Conservation (phyloP, 2,888 invertebrate genomes). For the Merodon equestris region DNA sequence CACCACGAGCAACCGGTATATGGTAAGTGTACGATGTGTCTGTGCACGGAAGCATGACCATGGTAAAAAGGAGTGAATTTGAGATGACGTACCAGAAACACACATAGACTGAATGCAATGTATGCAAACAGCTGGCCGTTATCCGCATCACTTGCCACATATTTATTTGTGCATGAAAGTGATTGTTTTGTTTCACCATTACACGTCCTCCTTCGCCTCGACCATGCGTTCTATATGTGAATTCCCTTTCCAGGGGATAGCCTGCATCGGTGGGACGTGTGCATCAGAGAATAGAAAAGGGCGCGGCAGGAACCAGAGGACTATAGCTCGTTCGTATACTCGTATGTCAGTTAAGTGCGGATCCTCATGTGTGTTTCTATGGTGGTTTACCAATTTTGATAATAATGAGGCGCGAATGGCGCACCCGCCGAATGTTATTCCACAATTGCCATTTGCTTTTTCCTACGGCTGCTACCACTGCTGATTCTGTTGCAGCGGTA, state of each 20-base stretch:
- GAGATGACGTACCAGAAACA: too few species aligned
- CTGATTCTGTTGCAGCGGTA: background rate
- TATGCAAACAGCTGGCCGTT: constrained; percentile 67
- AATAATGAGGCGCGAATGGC: constrained; percentile 64
- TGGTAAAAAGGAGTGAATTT: too few species aligned
- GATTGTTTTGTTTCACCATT: constrained; percentile 64
- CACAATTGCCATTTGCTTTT: constrained; percentile 19
- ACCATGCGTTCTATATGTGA: too few species aligned
- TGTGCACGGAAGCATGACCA: too few species aligned
- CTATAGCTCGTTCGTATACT: too few species aligned
- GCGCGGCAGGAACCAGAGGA: too few species aligned
- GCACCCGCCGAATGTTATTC: constrained; percentile 58
- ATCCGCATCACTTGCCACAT: constrained; percentile 68
- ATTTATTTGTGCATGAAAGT: constrained; percentile 67
- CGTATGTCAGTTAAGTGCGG: too few species aligned
- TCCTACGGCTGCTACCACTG: background rate
- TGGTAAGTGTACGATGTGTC: background rate
- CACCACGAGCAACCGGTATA: constrained; percentile 46
- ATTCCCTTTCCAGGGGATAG: too few species aligned
- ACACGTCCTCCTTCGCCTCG: background rate
- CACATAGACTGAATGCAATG: too few species aligned
- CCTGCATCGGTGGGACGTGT: too few species aligned
- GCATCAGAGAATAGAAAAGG: too few species aligned
- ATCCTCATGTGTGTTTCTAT: background rate
- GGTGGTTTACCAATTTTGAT: constrained; percentile 54